These are phyloP conservation scores for Ceyx cyanopectus DNA, from an alignment of 2,113 vertebrate species.

Conservation along the genomic window DNA sequence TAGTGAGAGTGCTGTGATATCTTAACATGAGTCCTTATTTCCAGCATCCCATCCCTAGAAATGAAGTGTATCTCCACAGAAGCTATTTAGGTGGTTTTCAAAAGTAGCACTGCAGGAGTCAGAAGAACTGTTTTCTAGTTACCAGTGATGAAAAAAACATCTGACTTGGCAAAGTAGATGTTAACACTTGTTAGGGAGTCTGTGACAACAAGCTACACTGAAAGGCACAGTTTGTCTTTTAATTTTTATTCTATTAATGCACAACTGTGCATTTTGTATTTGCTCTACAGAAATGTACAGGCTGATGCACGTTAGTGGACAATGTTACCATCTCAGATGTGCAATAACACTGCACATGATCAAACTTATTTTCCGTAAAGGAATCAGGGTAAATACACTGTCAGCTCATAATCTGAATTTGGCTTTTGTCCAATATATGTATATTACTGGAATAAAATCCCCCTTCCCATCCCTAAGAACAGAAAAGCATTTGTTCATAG, in stretches of 20 bases:
- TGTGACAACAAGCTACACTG: neutral
- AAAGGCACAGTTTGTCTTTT: neutral
- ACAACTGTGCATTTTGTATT: neutral
- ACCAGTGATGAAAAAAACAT: neutral
- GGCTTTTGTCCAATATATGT: slow-evolving; percentile 20
- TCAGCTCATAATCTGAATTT: slow-evolving; percentile 23
- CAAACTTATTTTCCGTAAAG: neutral
- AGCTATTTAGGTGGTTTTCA: neutral
- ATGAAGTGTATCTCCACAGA: neutral
- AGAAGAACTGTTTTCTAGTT: neutral
- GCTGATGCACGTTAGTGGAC: neutral
- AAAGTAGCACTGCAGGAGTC: neutral
- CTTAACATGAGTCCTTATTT: neutral
- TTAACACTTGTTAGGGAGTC: neutral
- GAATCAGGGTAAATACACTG: neutral
- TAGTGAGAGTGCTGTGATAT: neutral
- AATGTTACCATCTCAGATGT: neutral
- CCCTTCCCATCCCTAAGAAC: slow-evolving; percentile 40
- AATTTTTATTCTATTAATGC: neutral
- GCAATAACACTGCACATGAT: neutral
- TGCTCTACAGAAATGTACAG: neutral
- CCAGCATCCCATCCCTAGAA: neutral
- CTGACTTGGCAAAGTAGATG: neutral
- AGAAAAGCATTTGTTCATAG: slow-evolving; percentile 62
- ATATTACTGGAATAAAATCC: slow-evolving; percentile 42